Percentiles rank a stretch among this genome's conserved stretches.
These are phyloP conservation scores for Psilopsiagon aurifrons DNA, from an alignment of 2,113 vertebrate genomes.

Conservation along the genomic window DNA sequence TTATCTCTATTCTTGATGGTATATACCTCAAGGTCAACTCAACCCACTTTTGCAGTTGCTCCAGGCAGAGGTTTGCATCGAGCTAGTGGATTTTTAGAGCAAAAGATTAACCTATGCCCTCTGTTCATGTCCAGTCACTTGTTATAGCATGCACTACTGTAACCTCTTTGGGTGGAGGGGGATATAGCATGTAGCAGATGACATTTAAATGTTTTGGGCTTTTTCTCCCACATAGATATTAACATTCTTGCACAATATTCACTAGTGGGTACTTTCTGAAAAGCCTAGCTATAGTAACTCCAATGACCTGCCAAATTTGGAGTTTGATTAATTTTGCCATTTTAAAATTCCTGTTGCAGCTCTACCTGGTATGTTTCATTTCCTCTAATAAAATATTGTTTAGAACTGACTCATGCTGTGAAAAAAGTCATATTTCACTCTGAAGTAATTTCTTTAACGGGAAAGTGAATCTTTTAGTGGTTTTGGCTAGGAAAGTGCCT, in stretches of 20 bases:
- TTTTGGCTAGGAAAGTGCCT: conserved; percentile 8
- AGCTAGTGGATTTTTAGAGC: conserved; percentile 24
- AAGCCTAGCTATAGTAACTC: neutral
- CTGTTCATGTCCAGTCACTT: neutral
- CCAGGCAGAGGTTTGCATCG: conserved; percentile 4
- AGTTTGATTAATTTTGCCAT: conserved; percentile 19
- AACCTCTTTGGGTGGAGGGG: neutral
- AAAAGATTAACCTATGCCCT: conserved; percentile 16
- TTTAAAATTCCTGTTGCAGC: neutral
- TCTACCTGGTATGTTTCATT: neutral
- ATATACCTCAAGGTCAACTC: neutral
- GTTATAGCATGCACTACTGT: neutral
- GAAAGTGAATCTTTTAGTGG: neutral
- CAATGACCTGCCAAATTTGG: neutral
- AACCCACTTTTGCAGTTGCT: neutral
- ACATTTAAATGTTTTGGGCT: neutral
- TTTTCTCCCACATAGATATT: neutral
- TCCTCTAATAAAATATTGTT: conserved; percentile 26
- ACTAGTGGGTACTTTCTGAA: neutral
- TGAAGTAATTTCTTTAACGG: neutral
- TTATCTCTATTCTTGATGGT: neutral
- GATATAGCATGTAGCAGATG: neutral
- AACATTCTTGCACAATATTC: neutral
- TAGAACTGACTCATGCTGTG: neutral
- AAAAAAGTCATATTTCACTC: neutral